Evolutionary conservation across 2,888 invertebrate genomes (phyloP).

Genomic region (Chrysopilus asiliformis): DNA sequence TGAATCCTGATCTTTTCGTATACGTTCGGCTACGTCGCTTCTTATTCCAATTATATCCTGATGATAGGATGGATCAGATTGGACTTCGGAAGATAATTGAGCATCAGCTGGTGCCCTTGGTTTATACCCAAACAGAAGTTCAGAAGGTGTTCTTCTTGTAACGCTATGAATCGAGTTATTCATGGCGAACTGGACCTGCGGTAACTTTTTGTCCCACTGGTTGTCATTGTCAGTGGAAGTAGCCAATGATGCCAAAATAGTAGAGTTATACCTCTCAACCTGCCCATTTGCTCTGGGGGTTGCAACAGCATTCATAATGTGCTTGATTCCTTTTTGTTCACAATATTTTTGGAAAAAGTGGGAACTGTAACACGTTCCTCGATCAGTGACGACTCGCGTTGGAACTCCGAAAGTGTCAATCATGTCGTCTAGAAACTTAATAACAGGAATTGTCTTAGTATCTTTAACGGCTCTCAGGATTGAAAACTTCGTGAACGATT

Average conservation of each 20-base stretch:
- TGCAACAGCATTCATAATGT: no score
- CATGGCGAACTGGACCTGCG: constrained; percentile 17
- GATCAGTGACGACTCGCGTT: constrained; percentile 26
- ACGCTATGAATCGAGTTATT: constrained; percentile 16
- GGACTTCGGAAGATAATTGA: constrained; percentile 6
- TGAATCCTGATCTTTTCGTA: constrained; percentile 8
- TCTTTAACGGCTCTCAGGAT: no score
- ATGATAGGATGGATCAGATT: neutral
- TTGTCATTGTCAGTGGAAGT: no score
- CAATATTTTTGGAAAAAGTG: constrained; percentile 23
- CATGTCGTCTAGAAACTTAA: no score
- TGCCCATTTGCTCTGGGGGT: no score
- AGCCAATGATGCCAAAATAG: constrained; percentile 15
- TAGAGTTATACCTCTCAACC: constrained; percentile 15
- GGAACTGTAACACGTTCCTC: constrained; percentile 28
- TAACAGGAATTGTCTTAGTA: no score
- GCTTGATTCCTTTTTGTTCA: constrained; percentile 3
- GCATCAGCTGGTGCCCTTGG: constrained; percentile 8
- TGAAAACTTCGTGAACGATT: neutral
- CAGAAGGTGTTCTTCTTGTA: constrained; percentile 15
- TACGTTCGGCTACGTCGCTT: constrained; percentile 2
- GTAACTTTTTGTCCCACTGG: no score
- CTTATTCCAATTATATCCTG: constrained; percentile 5
- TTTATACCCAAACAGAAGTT: constrained; percentile 13
- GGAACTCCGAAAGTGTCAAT: constrained; percentile 23